Evolutionary conservation across 2,888 invertebrate genomes (phyloP).

Genomic region (Aphodius sticticus): DNA sequence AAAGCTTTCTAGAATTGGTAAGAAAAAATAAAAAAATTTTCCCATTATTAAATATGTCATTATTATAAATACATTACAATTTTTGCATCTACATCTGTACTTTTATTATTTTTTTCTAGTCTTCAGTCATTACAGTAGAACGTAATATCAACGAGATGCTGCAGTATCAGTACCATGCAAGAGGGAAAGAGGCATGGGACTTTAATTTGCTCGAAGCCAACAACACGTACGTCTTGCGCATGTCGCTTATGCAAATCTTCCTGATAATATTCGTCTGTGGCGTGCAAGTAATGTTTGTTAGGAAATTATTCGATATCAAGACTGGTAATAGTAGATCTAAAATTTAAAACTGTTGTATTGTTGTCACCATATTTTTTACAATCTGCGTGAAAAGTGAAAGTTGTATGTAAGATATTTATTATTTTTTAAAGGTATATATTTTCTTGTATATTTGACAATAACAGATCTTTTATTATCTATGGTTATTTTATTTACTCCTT

Average conservation of each 20-base stretch:
- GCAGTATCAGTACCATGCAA: constrained; percentile 81
- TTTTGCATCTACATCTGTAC: no score
- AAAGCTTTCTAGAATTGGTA: no score
- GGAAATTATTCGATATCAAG: constrained; percentile 87
- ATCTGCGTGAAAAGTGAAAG: background rate
- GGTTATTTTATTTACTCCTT: constrained; percentile 5
- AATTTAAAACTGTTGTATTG: constrained; percentile 56
- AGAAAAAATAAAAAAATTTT: no score
- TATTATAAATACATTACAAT: no score
- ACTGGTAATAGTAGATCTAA: constrained; percentile 67
- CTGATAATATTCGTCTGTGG: constrained; percentile 82
- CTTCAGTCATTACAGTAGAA: constrained; percentile 78
- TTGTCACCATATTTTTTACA: constrained; percentile 4
- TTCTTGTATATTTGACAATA: constrained; percentile 9
- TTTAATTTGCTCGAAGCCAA: constrained; percentile 83
- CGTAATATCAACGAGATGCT: constrained; percentile 86
- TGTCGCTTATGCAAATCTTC: constrained; percentile 87
- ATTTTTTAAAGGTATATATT: constrained; percentile 14
- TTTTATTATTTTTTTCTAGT: constrained; percentile 62
- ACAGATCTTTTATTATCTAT: constrained; percentile 11
- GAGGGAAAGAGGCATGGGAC: constrained; percentile 83
- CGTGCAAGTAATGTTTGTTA: constrained; percentile 86
- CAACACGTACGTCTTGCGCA: constrained; percentile 85
- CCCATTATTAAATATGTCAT: constrained; percentile 4
- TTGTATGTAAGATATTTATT: background rate